Conservation (phyloP, 2,888 invertebrate genomes). For the Torymus tubicola region DNA sequence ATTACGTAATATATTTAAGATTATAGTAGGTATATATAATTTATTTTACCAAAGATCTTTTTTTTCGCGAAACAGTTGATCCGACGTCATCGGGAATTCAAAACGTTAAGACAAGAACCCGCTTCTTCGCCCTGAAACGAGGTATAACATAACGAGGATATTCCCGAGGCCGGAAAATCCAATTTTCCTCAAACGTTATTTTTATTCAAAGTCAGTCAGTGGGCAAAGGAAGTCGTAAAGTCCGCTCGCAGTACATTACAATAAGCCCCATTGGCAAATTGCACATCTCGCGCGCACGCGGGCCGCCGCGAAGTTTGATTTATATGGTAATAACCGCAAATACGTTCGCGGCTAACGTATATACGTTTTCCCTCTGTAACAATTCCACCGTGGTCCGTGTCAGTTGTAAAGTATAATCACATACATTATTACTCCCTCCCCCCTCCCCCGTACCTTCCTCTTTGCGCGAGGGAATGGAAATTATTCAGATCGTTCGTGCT, state of each 20-base stretch:
- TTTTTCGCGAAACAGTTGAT: too few relatives aligned
- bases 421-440: background rate
- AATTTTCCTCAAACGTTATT: background rate
- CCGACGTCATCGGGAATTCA: too few relatives aligned
- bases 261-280: constrained; percentile 2
- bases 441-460: too few relatives aligned
- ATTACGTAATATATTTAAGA: too few relatives aligned
- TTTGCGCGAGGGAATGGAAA: background rate
- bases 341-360: background rate
- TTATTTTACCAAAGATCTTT: too few relatives aligned
- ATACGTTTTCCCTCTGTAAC: background rate
- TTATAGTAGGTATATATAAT: too few relatives aligned
- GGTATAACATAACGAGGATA: too few relatives aligned
- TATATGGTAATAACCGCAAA: constrained; percentile 14
- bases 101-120: too few relatives aligned
- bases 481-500: constrained; percentile 8
- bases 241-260: background rate
- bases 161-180: too few relatives aligned
- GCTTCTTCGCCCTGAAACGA: too few relatives aligned
- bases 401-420: constrained; percentile 30
- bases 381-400: constrained; percentile 2
- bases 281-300: background rate
- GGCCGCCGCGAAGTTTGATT: constrained; percentile 6
- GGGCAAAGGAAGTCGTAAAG: too few relatives aligned
- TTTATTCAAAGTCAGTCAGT: background rate